Evolutionary conservation across 2,888 invertebrate genomes (phyloP).

Genomic region (Magallana nippona): DNA sequence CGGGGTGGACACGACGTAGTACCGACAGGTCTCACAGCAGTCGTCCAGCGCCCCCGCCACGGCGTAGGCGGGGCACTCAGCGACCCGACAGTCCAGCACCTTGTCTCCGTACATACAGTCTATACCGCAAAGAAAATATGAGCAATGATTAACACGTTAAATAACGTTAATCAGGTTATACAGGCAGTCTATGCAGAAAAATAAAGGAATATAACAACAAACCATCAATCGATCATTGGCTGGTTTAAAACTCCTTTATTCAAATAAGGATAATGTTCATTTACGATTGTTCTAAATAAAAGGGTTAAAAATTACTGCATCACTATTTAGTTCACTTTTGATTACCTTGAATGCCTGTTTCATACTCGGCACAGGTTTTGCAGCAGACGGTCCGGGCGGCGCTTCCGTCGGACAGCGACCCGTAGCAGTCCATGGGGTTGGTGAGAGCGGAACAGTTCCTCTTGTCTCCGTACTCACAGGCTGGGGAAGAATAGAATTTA

Average conservation of each 20-base stretch:
- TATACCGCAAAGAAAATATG: neutral
- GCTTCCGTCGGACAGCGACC: slow-evolving; percentile 6
- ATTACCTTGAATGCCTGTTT: neutral
- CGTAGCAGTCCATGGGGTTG: neutral
- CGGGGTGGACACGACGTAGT: neutral
- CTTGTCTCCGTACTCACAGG: slow-evolving; percentile 36
- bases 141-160: too few species aligned
- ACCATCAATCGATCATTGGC: too few species aligned
- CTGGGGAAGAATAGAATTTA: neutral
- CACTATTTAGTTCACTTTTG: too few species aligned
- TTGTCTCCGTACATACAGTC: slow-evolving; percentile 22
- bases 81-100: neutral
- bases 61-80: neutral
- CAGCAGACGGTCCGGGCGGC: neutral
- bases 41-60: neutral
- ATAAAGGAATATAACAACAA: too few species aligned
- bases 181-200: too few species aligned
- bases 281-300: too few species aligned
- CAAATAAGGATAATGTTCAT: too few species aligned
- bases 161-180: too few species aligned
- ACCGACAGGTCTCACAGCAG: slow-evolving; percentile 4
- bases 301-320: too few species aligned
- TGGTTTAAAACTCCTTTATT: too few species aligned
- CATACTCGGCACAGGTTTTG: slow-evolving; percentile 17
- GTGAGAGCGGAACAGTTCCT: slow-evolving; percentile 1